Evolutionary conservation across 2,113 vertebrate species (phyloP).

Genomic region (Aleadryas rufinucha): DNA sequence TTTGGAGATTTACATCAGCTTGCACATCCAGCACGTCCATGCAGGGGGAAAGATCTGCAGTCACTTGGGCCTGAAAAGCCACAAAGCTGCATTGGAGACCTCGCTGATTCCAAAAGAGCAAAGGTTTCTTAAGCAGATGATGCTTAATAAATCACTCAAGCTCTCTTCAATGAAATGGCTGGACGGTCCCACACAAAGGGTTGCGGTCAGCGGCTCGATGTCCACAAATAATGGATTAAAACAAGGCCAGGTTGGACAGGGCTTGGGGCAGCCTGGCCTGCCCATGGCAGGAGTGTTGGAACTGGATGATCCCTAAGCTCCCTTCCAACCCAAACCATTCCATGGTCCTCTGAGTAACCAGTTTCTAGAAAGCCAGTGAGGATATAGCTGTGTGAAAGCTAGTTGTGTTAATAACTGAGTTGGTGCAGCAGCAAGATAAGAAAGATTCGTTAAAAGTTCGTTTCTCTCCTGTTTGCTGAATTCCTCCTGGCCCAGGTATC

Average conservation of each 20-base stretch:
- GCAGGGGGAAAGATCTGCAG: not conserved
- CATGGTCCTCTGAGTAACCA: not conserved
- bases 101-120: not conserved
- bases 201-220: fast-evolving
- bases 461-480: not conserved
- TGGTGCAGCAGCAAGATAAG: not conserved
- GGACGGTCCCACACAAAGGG: not conserved
- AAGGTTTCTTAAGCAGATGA: not conserved
- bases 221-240: not conserved
- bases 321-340: not conserved
- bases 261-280: not conserved
- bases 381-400: not conserved
- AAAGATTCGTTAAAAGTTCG: not conserved
- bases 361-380: not conserved
- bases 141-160: not conserved
- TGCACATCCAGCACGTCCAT: not conserved
- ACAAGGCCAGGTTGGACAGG: not conserved
- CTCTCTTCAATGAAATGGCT: not conserved
- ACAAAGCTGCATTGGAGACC: not conserved
- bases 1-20: not conserved
- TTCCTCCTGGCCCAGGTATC: not conserved
- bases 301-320: not conserved
- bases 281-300: not conserved
- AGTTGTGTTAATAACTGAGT: not conserved
- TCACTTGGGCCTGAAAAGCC: not conserved